Base-by-base conservation (phyloP, 1,140 invertebrate genomes). In the Rhagoletis zephyria region DNA sequence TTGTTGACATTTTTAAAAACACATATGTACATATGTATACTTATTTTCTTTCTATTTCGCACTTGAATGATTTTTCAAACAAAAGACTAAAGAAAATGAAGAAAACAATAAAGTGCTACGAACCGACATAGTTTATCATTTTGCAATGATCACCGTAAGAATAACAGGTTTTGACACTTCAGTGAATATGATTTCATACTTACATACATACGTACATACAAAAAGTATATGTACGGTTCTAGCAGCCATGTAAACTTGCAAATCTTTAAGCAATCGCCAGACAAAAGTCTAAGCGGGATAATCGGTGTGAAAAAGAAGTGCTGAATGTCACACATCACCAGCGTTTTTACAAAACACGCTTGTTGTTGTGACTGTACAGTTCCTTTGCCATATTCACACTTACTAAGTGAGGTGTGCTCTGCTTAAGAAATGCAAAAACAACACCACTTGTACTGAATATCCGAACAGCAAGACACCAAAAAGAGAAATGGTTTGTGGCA, bases 251-350 rank as follows among this genome's bases (percentile, higher is more conserved):
- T 5, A 48, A 56, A 81, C 9, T 51, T 81, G 74, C 48, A 56
- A 81, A 81, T 81, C n/a, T 81, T 59, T 81, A 56, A 81, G 48
- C 5, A 81, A 56, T 56, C 74, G 74, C 48, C 14, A 19, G 16
- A 81, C 74, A 77, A 77, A 77, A 77, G 74, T 56, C 48, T 77
- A 56, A 77, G 45, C 74, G 74, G 74, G 74, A 77, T 77, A 77
- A 77, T 51, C 74, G 45, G 74, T 81, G 74, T 56, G 74, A 81
- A 81, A 56, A 10, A 81, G 48, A 81, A 81, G 48, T 81, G 74
- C 74, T 81, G 74, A 81, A 81, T 81, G 48, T 81, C 74, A 81
- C 74, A 81, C n/a, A 42, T 56, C 10, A 56, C 6, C 42, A 74
- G 14, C 9, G 45, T 40, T 30, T 12, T 42, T 45, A 45, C 14